phyloP scores from a whole-genome alignment of 2,113 vertebrate species.

The Lutjanus erythropterus region DNA sequence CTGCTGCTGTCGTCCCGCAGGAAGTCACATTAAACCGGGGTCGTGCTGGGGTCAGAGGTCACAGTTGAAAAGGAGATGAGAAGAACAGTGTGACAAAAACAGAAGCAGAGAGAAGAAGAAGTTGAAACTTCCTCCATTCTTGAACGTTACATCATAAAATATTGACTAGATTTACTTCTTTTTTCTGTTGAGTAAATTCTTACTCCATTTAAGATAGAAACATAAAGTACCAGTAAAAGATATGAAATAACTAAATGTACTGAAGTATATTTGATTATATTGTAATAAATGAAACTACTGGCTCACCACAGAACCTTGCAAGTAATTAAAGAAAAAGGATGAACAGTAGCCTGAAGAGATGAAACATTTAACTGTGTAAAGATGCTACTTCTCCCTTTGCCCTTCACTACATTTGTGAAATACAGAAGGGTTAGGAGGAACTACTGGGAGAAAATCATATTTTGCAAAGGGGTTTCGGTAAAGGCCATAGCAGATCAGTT shows the following conservation, averaged over 20 bases:
- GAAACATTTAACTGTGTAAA: neutral
- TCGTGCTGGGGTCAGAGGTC: constrained; percentile 36
- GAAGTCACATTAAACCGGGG: constrained; percentile 56
- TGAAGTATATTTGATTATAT: too few relatives aligned
- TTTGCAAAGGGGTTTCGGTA: too few relatives aligned
- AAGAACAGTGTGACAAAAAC: constrained; percentile 5
- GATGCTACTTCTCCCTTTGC: neutral
- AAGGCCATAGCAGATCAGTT: too few relatives aligned
- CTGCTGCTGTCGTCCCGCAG: constrained; percentile 48
- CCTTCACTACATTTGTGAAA: neutral
- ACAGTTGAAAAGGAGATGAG: constrained; percentile 43
- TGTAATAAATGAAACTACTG: too few relatives aligned
- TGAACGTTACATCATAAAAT: neutral
- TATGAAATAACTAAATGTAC: neutral
- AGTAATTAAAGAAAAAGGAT: too few relatives aligned
- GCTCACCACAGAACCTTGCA: neutral
- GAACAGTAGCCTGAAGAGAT: too few relatives aligned
- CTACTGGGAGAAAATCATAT: neutral
- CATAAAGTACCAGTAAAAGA: neutral
- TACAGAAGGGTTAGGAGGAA: neutral
- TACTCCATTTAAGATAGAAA: neutral
- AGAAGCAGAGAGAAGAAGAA: neutral
- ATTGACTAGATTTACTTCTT: neutral
- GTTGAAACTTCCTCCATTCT: neutral
- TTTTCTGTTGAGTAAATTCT: neutral